Evolutionary conservation across 1,140 invertebrate genomes (phyloP).

Genomic region (Lepidurus arcticus): DNA sequence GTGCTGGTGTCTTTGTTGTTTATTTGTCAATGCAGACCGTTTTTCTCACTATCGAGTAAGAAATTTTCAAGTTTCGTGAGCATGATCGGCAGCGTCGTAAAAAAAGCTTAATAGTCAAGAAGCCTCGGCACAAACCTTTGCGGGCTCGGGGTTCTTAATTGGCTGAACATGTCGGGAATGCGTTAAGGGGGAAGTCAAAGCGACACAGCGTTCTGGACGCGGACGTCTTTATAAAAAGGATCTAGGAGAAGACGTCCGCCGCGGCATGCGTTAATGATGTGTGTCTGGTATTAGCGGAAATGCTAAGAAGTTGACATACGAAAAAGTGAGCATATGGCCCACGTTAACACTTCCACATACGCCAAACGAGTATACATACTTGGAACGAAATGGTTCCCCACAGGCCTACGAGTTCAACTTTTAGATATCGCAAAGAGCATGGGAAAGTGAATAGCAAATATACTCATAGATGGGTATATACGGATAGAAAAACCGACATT

Average conservation of each 20-base stretch:
- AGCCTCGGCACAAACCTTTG: neutral
- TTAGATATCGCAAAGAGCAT: neutral
- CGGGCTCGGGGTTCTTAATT: neutral
- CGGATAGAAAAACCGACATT: neutral
- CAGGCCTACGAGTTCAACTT: neutral
- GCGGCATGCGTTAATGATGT: conserved; percentile 21
- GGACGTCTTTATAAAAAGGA: conserved; percentile 8
- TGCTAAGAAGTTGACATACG: conserved; percentile 13
- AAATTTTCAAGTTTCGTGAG: too few species aligned
- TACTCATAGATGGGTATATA: neutral
- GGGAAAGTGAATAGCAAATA: neutral
- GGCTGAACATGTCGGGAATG: conserved; percentile 14
- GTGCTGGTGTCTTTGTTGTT: neutral
- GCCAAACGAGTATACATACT: neutral
- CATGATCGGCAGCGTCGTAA: neutral
- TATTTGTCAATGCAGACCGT: neutral
- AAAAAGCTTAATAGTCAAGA: neutral
- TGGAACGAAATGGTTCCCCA: neutral
- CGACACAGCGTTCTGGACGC: conserved; percentile 1
- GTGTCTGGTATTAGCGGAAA: conserved; percentile 21
- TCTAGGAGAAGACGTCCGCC: neutral
- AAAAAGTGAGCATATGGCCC: neutral
- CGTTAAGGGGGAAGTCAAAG: neutral
- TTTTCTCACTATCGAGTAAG: neutral
- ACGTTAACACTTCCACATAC: conserved; percentile 5